A percentile compares a stretch with the other conserved stretches of the same genome.
These are phyloP conservation scores for Phortica magna DNA, from an alignment of 2,888 invertebrate genomes.

Conservation along the genomic window DNA sequence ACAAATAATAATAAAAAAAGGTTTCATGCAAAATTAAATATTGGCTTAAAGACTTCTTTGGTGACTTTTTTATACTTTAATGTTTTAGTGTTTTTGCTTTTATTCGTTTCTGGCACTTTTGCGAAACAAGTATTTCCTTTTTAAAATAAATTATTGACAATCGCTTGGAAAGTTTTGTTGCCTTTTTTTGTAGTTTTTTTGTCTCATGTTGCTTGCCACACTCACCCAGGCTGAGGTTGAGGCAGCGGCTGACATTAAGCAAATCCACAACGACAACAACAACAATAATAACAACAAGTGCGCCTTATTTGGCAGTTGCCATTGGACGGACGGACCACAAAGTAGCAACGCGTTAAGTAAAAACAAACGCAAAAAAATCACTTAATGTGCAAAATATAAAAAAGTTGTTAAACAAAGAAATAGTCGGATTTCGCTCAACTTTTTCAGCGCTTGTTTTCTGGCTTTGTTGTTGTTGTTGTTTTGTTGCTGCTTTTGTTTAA, in stretches of 20 bases:
- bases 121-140: conserved; percentile 72
- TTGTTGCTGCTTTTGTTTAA: conserved; percentile 1
- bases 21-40: conserved; percentile 28
- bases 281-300: conserved; percentile 56
- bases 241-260: conserved; percentile 60
- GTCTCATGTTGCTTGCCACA: not conserved
- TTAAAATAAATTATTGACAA: conserved; percentile 66
- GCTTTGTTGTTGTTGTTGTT: conserved; percentile 1
- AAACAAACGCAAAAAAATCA: not conserved
- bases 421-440: not conserved
- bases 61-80: not conserved
- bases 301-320: conserved; percentile 74
- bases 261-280: conserved; percentile 61
- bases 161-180: conserved; percentile 49
- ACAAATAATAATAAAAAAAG: not conserved
- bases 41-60: conserved; percentile 19
- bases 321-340: conserved; percentile 45
- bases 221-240: conserved; percentile 25
- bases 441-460: not conserved
- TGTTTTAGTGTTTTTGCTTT: not conserved
- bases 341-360: conserved; percentile 20
- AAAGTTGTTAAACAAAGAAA: not conserved
- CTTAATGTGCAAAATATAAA: not conserved
- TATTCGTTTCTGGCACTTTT: conserved; percentile 46
- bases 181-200: not conserved